phyloP scores from a whole-genome alignment of 2,888 invertebrate species.

The Aporophyla nigra region DNA sequence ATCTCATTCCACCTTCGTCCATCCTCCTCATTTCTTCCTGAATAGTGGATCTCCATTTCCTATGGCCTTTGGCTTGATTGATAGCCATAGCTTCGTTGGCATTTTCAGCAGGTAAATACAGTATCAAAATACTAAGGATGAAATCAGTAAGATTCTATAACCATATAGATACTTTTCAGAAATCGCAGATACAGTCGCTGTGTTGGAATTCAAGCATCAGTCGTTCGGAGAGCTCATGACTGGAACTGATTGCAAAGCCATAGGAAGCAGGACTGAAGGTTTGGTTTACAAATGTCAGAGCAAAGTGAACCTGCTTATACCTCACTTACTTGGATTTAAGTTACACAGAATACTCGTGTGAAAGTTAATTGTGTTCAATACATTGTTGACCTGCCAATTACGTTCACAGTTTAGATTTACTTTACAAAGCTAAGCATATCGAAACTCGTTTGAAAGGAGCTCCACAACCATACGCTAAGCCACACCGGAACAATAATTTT shows the following conservation, averaged over 20 bases:
- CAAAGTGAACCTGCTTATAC: not conserved
- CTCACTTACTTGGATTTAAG: not conserved
- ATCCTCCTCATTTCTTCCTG: not conserved
- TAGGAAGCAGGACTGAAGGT: not conserved
- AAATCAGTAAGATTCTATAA: too few relatives aligned
- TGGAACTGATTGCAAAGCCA: not conserved
- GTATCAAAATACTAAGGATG: not conserved
- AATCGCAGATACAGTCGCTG: not conserved
- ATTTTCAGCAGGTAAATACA: not conserved
- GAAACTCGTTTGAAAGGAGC: slow-evolving; percentile 41
- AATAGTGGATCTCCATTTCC: not conserved
- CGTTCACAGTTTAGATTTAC: slow-evolving; percentile 5
- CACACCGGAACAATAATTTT: slow-evolving; percentile 67
- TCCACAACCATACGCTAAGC: slow-evolving; percentile 26
- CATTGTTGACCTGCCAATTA: slow-evolving; percentile 1
- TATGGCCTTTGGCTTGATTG: not conserved
- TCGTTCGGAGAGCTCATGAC: not conserved
- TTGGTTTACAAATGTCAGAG: not conserved
- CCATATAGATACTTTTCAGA: too few relatives aligned
- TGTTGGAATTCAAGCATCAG: not conserved
- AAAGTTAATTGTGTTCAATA: not conserved
- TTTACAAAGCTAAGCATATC: slow-evolving; percentile 19
- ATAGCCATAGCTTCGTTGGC: not conserved
- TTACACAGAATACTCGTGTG: not conserved
- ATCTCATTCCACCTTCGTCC: not conserved